Evolutionary conservation across 1,140 invertebrate species (phyloP), one percentile per base, ranked within the genome.

Genomic region (Akabosia matsudoensis): DNA sequence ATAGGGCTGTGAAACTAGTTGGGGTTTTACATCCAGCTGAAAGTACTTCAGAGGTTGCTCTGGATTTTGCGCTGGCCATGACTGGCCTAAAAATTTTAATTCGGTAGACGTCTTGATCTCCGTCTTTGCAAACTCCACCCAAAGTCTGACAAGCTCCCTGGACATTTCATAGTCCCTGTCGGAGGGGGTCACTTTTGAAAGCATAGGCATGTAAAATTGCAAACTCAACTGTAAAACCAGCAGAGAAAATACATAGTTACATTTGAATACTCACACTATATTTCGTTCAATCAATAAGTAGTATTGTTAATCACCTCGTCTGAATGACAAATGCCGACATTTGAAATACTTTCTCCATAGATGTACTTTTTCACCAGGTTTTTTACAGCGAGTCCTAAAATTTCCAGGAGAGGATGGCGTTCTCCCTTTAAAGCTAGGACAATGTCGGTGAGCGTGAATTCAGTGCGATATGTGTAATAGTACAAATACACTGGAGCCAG

Each of bases 111-210:
- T 22, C 3, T 61, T 22, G 24, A 61, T 61, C 4, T 88, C 88
- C 13, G 86, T 86, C 10, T 82, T 74, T 2, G 78, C 78, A 52
- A 79, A 77, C 16, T 70, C 45, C 28, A 79, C 78, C 73, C 73
- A 77, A 16, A 73, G 72, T 26, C 75, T 76, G 0, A 77, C 76
- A 14, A 79, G 22, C 16, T 77, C 52, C 33, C 76, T 79, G 1
- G 78, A 79, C 56, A 79, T 70, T 31, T 64, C 30, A 33, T 79
- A 79, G 56, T 77, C 72, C 64, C 72, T 52, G 45, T 76, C 33
- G 52, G 67, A 54, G n/a, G 67, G 74, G 24, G 56, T 33, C 22
- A 76, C 70, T n/a, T 28, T 33, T 14, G 26, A 24, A 24, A 72
- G 34, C 51, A 34, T 30, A 33, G 70, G 70, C 71, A 76, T 74